Percentiles rank a stretch among this genome's conserved stretches.
Evolutionary conservation across 2,113 vertebrate genomes (phyloP).

Genomic region (Galeopterus variegatus): DNA sequence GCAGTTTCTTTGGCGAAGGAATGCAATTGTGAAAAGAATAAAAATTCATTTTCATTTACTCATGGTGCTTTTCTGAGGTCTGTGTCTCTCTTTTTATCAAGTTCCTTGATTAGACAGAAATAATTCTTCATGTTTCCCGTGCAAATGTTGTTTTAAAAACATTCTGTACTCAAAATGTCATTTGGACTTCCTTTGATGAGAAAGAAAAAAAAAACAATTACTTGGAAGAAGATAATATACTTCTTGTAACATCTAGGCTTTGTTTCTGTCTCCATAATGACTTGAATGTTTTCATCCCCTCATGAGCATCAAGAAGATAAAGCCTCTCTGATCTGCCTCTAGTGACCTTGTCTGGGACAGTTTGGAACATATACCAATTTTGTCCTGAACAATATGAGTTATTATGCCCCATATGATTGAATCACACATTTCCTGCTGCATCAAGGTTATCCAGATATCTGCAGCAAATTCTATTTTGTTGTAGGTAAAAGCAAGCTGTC

Average conservation of each 20-base stretch:
- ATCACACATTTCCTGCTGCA: conserved; percentile 39
- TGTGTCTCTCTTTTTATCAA: neutral
- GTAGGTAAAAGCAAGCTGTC: conserved; percentile 60
- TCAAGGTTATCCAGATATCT: conserved; percentile 54
- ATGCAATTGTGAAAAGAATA: neutral
- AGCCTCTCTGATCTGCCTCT: neutral
- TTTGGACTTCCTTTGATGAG: neutral
- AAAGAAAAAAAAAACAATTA: neutral
- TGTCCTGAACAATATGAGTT: neutral
- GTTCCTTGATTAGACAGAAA: neutral
- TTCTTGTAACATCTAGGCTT: neutral
- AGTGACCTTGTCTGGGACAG: neutral
- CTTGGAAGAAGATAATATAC: neutral
- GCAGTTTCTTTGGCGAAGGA: neutral
- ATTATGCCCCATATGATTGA: neutral
- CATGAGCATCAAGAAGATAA: neutral
- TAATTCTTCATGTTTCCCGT: neutral
- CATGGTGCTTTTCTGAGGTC: neutral
- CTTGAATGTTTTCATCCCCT: neutral
- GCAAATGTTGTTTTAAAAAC: conserved; percentile 45
- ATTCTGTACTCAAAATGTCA: neutral
- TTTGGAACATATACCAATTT: neutral
- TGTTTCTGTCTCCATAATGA: neutral
- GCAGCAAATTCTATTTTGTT: conserved; percentile 62
- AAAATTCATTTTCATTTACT: neutral